Evolutionary conservation across 2,113 vertebrate species (phyloP).

Genomic region (Megaptera novaeangliae): DNA sequence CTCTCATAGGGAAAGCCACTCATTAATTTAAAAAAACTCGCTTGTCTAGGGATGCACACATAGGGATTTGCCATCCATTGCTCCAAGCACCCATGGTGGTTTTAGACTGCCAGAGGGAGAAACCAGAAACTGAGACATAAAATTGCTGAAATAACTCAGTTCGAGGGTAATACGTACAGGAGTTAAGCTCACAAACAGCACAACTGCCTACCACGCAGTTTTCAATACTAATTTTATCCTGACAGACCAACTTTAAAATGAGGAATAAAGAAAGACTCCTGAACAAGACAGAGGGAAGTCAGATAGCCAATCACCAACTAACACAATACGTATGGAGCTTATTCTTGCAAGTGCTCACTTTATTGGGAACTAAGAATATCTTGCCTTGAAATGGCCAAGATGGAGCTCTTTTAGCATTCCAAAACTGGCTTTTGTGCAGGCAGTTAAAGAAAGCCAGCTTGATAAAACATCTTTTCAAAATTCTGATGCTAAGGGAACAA

Average conservation of each 20-base stretch:
- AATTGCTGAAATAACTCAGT: background rate
- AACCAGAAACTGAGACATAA: background rate
- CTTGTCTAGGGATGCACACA: too few relatives aligned
- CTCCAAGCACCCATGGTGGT: background rate
- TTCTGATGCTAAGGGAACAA: background rate
- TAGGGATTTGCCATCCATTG: background rate
- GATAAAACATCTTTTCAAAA: background rate
- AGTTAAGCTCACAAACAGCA: background rate
- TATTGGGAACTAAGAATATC: background rate
- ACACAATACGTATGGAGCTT: background rate
- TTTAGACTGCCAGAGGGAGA: background rate
- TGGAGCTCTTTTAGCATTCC: background rate
- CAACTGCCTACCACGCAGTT: background rate
- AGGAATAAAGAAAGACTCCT: background rate
- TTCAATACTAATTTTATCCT: background rate
- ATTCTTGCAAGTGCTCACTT: background rate
- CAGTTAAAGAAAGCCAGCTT: background rate
- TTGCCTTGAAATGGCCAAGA: background rate
- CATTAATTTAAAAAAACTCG: background rate
- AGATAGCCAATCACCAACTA: background rate
- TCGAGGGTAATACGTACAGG: background rate
- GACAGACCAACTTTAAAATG: background rate
- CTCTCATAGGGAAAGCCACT: background rate
- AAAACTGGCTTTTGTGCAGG: background rate
- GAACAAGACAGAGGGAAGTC: background rate